Evolutionary conservation across 2,797 vertebrate species (phyloP).

Genomic region (Thunnus albacares): DNA sequence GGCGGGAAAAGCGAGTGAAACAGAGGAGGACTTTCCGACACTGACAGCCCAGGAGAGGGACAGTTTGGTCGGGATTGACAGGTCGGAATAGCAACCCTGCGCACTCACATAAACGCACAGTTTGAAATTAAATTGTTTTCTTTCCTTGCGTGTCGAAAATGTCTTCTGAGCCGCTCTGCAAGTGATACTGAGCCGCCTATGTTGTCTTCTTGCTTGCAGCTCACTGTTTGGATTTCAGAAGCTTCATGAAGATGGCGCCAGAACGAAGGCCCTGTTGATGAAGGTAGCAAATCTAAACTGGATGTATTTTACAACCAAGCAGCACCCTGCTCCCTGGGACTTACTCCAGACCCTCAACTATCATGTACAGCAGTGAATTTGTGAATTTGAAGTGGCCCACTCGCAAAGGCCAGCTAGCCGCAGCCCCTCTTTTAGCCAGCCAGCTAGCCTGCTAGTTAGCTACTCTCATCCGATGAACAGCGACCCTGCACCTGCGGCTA

Average conservation of each 20-base stretch:
- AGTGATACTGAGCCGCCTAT: slow-evolving; percentile 85
- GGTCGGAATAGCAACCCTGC: slow-evolving; percentile 84
- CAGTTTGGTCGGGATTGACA: slow-evolving; percentile 94
- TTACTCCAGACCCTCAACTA: not conserved
- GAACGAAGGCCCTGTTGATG: slow-evolving; percentile 97
- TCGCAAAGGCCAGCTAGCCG: slow-evolving; percentile 78
- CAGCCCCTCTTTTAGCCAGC: slow-evolving; percentile 70
- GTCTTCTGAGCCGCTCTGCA: slow-evolving; percentile 58
- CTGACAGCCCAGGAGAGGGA: slow-evolving; percentile 97
- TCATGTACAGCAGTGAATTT: slow-evolving; percentile 42
- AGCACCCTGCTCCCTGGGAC: not conserved
- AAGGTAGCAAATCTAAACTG: slow-evolving; percentile 87
- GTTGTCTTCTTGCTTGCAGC: slow-evolving; percentile 90
- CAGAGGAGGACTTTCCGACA: slow-evolving; percentile 99
- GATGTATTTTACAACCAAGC: slow-evolving; percentile 40
- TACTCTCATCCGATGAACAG: slow-evolving; percentile 58
- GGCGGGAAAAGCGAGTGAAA: slow-evolving; percentile 99
- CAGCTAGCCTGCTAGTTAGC: slow-evolving; percentile 69
- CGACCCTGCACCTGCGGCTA: slow-evolving; percentile 79
- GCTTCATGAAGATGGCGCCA: slow-evolving; percentile 99
- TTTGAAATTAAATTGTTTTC: slow-evolving; percentile 51
- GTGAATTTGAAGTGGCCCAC: slow-evolving; percentile 58
- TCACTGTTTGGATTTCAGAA: slow-evolving; percentile 97
- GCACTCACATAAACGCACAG: slow-evolving; percentile 58
- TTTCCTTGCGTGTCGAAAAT: slow-evolving; percentile 50